These are phyloP conservation scores for Diadema setosum DNA, from an alignment of 35 echinoderm and acorn worm genomes.

Conservation along the genomic window DNA sequence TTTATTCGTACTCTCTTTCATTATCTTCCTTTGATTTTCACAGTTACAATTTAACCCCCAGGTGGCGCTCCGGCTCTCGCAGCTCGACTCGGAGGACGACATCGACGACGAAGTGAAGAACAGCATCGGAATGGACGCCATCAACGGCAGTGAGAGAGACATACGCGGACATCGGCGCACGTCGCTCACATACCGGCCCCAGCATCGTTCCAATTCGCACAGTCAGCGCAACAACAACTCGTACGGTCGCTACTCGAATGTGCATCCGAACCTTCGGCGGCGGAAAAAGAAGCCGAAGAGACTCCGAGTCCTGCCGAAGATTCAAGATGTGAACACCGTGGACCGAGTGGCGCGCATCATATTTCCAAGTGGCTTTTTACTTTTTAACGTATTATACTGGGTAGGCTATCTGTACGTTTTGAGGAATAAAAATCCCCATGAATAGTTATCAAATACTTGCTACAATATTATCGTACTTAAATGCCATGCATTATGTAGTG, in stretches of 20 bases:
- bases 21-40: neutral
- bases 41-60: constrained; percentile 64
- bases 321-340: constrained; percentile 75
- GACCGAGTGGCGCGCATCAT: constrained; percentile 63
- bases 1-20: neutral
- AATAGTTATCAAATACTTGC: no score
- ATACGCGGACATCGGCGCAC: neutral
- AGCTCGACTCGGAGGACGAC: constrained; percentile 39
- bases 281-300: constrained; percentile 44
- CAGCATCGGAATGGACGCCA: constrained; percentile 34
- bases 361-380: constrained; percentile 58
- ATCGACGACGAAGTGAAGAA: constrained; percentile 23
- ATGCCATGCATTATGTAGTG: no score
- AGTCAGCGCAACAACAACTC: neutral
- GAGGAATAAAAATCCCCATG: neutral
- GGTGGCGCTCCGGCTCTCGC: constrained; percentile 68
- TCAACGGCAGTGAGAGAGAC: constrained; percentile 37
- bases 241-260: neutral
- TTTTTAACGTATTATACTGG: constrained; percentile 91
- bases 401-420: constrained; percentile 53
- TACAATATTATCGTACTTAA: no score
- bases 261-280: neutral
- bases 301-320: constrained; percentile 27
- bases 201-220: neutral
- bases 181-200: neutral